Conservation (phyloP, 2,888 invertebrate species). For the Nymphalis polychloros region DNA sequence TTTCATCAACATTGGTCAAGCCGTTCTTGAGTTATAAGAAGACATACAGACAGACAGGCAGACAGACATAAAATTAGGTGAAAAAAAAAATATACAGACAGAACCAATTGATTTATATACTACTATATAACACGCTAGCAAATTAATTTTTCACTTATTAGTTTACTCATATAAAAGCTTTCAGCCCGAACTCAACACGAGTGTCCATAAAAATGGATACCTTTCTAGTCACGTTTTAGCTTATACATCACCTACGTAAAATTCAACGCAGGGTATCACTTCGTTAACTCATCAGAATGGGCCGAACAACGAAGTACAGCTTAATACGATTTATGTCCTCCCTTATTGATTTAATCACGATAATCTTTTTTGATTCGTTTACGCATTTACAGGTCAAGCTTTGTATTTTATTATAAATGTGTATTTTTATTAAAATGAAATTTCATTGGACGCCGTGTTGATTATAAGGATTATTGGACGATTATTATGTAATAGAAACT, state of each 20-base stretch:
- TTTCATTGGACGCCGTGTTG: no score
- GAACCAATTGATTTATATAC: no score
- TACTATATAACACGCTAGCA: neutral
- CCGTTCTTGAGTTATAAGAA: no score
- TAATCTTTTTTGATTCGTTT: conserved; percentile 22
- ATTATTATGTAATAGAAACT: no score
- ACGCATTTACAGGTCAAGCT: neutral
- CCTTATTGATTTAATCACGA: conserved; percentile 34
- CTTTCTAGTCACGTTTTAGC: conserved; percentile 36
- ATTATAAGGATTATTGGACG: no score
- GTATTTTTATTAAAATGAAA: no score
- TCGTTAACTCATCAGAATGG: conserved; percentile 39
- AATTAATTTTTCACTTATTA: neutral
- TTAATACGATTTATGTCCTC: conserved; percentile 31
- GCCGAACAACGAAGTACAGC: conserved; percentile 21
- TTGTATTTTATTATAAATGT: neutral
- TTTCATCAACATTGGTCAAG: no score
- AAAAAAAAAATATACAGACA: no score
- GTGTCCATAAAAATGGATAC: conserved; percentile 9
- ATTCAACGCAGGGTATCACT: conserved; percentile 38
- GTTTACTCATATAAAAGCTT: neutral
- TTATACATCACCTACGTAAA: conserved; percentile 38
- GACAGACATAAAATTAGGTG: no score
- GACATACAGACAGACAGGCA: no score
- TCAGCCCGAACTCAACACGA: neutral